Base-by-base conservation (phyloP, 2,113 vertebrate genomes). In the Xiphophorus maculatus region DNA sequence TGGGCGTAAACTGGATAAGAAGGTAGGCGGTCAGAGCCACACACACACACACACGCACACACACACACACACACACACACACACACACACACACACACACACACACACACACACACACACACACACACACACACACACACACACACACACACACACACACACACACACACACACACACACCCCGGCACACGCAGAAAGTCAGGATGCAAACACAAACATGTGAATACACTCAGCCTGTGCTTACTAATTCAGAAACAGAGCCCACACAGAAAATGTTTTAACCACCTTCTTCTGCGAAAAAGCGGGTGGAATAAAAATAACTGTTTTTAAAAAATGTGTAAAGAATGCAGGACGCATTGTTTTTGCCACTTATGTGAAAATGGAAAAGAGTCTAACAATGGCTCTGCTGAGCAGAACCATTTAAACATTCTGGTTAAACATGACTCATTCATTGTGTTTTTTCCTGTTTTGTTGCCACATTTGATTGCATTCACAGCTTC, bases 1-100 rank as follows among this genome's bases (percentile, higher is more conserved):
- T 1, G 98, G 98, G 91, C 95, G 96, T 80, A 99, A 97, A 83
- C 94, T 99, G 93, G 98, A 99, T 91, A 99, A 99, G 92, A 99
- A 99, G 96, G 98, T 99, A 82, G 89, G 92, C 40, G 42, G 74
- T 62, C 71, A 28, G 37, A 73, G 64, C 58, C 72, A 66, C 60
- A 22, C 76, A 67, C 6, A 22, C 69, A 71, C 70, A 67, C 71
- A 61, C 33, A 28, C 4, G 11, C 28, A 37, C 25, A 35, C 2
- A 63, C 10, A 17, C 5, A 71, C 71, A 33, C 70, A 54, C 40
- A 14, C 71, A 67, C 13, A 11, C 67, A 71, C 63, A 62, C 60
- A 61, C 42, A 44, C 14, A 15, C 42, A 44, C 42, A 15, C 42
- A 64, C 11, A 74, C 71, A 28, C 66, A 48, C 35, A 5, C 69